Evolutionary conservation across 2,888 invertebrate species (phyloP), one percentile per base, ranked within the genome.

Genomic region (Phrixothrix hirtus): DNA sequence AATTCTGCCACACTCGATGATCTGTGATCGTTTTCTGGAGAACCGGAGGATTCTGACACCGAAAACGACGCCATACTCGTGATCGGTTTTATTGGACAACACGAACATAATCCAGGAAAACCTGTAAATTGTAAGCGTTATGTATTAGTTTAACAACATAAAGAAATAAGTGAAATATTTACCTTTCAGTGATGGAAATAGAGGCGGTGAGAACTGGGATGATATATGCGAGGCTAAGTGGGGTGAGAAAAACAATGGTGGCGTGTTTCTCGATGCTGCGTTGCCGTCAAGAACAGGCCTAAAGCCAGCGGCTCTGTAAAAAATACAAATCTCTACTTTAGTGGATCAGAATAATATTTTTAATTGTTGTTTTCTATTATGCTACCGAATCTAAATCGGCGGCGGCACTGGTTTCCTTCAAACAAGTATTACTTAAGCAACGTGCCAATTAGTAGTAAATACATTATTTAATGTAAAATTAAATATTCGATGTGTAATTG

Each of bases 1-100:
- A 96, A 79, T 67, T 95, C 95, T 0, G 95, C 95, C 12, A 95
- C 92, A 74, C 93, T 94, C 63, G 89, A 87, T 2, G 89, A 87
- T 27, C 90, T 82, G 26, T 89, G 88, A 72, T 90, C 89, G 58
- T 81, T 59, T 69, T 74, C 35, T 70, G 57, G 42, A 17, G 66
- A 65, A 11, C 73, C 52, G 30, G 61, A 55, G 7, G 59, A 21
- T 21, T 52, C 46, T n/a, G 58, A 45, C 7, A 52, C 45, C 32
- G 37, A 54, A 32, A 57, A 60, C 39, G 49, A 55, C 7, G 63
- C 68, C 51, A 71, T 62, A 48, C 65, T 64, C 11, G 75, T 66
- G 38, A 79, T 70, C 21, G 84, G 82, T 66, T 85, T 85, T 58
- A 87, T 84, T 3, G 90, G 88, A 69, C 90, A 90, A 71, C 89